Conservation (phyloP, 2,888 invertebrate species). For the Cecidostiba fungosa region DNA sequence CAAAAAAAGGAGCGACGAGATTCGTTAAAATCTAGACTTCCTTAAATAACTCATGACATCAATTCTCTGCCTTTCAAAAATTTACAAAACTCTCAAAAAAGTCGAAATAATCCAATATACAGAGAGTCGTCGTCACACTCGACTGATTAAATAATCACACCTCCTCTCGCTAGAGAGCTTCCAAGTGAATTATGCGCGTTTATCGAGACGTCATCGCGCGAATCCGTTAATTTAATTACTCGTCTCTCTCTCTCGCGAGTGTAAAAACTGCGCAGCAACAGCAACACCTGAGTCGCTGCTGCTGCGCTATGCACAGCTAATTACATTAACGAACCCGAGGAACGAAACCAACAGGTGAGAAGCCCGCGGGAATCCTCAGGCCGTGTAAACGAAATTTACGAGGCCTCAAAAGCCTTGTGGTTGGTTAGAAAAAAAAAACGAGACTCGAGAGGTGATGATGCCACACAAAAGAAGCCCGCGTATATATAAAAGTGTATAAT, state of each 20-base stretch:
- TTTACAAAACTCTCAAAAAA: too few species aligned
- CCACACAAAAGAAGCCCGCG: not conserved
- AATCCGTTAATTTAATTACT: conserved; percentile 58
- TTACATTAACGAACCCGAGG: conserved; percentile 59
- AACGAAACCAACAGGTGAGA: conserved; percentile 61
- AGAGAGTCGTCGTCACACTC: not conserved
- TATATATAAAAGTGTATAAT: not conserved
- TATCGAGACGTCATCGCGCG: not conserved
- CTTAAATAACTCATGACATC: too few species aligned
- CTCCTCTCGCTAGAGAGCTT: not conserved
- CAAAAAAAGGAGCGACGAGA: too few species aligned
- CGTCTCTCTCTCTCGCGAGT: not conserved
- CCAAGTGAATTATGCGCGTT: not conserved
- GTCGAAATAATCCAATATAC: too few species aligned
- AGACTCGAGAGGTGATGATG: not conserved
- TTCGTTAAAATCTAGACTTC: not conserved
- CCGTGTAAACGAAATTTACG: conserved; percentile 60
- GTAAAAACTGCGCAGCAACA: conserved; percentile 23
- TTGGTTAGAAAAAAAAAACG: conserved; percentile 1
- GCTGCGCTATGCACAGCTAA: conserved; percentile 42
- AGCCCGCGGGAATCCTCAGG: conserved; percentile 46
- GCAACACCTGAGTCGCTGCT: conserved; percentile 25
- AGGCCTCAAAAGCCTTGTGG: conserved; percentile 27
- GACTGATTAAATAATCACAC: not conserved
- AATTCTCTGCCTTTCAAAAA: too few species aligned